These are phyloP conservation scores for Heliconius charithonia DNA, from an alignment of 2,888 invertebrate genomes.

Conservation along the genomic window DNA sequence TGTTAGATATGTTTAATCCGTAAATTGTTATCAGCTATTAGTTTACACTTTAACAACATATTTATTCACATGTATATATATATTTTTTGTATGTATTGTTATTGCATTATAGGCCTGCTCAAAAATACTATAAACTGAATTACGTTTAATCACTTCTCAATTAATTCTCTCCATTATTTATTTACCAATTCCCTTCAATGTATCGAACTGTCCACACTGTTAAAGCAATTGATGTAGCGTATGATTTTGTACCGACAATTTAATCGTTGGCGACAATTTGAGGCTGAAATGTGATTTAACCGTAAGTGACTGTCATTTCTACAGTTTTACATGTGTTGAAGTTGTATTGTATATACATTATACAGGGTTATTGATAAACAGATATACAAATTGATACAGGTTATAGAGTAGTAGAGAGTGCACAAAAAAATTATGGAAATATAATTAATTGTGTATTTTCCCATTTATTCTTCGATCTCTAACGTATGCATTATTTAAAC, in stretches of 20 bases:
- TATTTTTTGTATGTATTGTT: not conserved
- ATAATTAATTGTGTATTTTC: too few relatives aligned
- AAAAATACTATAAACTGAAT: not conserved
- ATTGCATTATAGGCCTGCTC: not conserved
- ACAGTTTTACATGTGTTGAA: not conserved
- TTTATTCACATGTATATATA: not conserved
- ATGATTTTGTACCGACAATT: conserved; percentile 47
- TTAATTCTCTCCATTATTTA: not conserved
- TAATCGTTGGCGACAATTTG: conserved; percentile 48
- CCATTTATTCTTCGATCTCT: too few relatives aligned
- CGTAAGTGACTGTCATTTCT: conserved; percentile 47
- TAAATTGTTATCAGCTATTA: conserved; percentile 1
- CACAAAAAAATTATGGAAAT: too few relatives aligned
- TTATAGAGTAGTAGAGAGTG: too few relatives aligned
- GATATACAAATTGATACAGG: not conserved
- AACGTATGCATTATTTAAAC: too few relatives aligned
- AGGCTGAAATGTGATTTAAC: conserved; percentile 47
- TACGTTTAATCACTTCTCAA: not conserved
- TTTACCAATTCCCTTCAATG: conserved; percentile 14
- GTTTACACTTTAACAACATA: not conserved
- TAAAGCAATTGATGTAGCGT: conserved; percentile 34
- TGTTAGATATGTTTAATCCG: too few relatives aligned
- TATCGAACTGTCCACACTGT: conserved; percentile 29
- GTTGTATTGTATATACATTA: too few relatives aligned
- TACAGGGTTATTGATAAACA: not conserved